These are phyloP conservation scores for Drosophila sp. DNA, from an alignment of 1,140 invertebrate genomes.

Conservation along the genomic window DNA sequence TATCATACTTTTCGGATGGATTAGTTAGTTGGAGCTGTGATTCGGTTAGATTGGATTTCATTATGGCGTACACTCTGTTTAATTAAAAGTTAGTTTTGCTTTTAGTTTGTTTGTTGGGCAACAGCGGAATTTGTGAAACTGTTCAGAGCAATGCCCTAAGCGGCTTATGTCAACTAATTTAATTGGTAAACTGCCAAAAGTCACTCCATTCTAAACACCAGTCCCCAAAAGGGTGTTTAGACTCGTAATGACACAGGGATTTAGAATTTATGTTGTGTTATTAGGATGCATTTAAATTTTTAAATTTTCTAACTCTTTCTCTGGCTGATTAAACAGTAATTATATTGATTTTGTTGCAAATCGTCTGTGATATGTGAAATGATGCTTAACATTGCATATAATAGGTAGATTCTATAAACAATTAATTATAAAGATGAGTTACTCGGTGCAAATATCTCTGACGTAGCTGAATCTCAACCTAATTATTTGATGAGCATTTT, in stretches of 20 bases:
- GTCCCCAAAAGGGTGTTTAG: background rate
- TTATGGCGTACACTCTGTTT: constrained; percentile 23
- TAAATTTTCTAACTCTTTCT: background rate
- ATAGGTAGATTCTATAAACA: background rate
- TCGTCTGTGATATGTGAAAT: background rate
- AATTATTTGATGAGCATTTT: constrained; percentile 13
- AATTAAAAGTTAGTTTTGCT: constrained; percentile 33
- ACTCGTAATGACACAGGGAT: constrained; percentile 4
- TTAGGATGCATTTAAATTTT: background rate
- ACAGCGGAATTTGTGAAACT: constrained; percentile 10
- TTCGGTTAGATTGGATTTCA: background rate
- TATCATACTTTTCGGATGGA: no score
- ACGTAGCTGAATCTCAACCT: constrained; percentile 15
- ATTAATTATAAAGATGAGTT: background rate
- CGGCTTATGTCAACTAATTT: constrained; percentile 73
- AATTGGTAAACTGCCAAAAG: constrained; percentile 67
- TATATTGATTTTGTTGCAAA: constrained; percentile 5
- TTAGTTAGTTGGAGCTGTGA: background rate
- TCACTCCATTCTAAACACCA: background rate
- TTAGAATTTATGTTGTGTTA: constrained; percentile 2
- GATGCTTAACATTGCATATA: background rate
- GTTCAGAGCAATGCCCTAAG: constrained; percentile 44
- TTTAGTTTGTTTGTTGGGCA: constrained; percentile 38
- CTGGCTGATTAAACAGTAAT: constrained; percentile 14
- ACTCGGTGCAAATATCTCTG: background rate